These are phyloP conservation scores for Eubasilissa splendida DNA, from an alignment of 2,888 invertebrate genomes.

Conservation along the genomic window DNA sequence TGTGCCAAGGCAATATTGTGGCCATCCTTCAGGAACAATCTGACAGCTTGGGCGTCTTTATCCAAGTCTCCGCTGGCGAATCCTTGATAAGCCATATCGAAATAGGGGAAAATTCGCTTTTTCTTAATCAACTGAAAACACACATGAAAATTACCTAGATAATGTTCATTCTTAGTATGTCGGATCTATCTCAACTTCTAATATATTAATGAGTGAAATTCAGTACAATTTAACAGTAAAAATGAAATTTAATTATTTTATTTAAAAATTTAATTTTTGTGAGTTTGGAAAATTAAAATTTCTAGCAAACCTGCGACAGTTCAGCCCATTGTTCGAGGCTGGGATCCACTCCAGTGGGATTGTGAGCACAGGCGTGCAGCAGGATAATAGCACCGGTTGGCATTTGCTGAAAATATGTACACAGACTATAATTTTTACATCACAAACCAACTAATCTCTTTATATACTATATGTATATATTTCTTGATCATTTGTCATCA, in stretches of 20 bases:
- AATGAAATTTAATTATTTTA: too few species aligned
- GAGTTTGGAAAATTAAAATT: too few species aligned
- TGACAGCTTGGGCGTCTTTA: conserved; percentile 90
- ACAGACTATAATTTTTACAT: background rate
- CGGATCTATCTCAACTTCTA: too few species aligned
- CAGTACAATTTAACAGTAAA: too few species aligned
- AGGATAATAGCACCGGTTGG: conserved; percentile 92
- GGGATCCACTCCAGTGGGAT: conserved; percentile 97
- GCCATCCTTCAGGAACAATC: conserved; percentile 90
- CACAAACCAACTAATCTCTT: too few species aligned
- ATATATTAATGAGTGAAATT: too few species aligned
- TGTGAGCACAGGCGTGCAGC: conserved; percentile 98
- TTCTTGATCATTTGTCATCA: too few species aligned
- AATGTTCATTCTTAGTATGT: too few species aligned
- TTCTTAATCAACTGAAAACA: conserved; percentile 82
- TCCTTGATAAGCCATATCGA: conserved; percentile 99
- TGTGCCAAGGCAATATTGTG: conserved; percentile 91
- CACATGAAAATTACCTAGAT: too few species aligned
- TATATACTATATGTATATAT: too few species aligned
- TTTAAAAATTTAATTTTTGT: too few species aligned
- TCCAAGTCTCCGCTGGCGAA: conserved; percentile 92
- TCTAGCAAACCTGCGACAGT: conserved; percentile 77
- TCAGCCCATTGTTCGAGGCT: conserved; percentile 91
- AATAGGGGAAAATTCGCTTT: conserved; percentile 89
- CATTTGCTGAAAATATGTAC: conserved; percentile 80